Evolutionary conservation across 2,888 invertebrate species (phyloP).

Genomic region (Sturmia bella): DNA sequence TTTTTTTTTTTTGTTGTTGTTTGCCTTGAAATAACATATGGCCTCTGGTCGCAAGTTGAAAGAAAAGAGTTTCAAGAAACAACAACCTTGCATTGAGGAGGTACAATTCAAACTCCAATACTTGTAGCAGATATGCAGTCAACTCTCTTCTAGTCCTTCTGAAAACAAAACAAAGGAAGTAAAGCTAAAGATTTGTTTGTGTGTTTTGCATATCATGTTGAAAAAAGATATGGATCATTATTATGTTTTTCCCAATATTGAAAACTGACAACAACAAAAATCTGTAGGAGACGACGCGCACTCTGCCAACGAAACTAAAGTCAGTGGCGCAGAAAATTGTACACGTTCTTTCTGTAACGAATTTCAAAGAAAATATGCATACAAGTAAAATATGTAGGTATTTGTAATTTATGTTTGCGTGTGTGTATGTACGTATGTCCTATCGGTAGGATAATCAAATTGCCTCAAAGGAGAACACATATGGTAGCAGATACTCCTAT

Average conservation of each 20-base stretch:
- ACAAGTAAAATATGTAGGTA: neutral
- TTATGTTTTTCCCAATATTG: slow-evolving; percentile 11
- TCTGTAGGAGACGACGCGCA: slow-evolving; percentile 41
- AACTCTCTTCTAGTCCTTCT: neutral
- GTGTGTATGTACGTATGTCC: slow-evolving; percentile 6
- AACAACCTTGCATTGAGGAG: slow-evolving; percentile 34
- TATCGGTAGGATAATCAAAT: slow-evolving; percentile 65
- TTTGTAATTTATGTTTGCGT: neutral
- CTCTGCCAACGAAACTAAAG: slow-evolving; percentile 28
- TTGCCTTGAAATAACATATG: slow-evolving; percentile 43
- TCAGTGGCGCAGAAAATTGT: slow-evolving; percentile 61
- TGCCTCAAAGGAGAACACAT: slow-evolving; percentile 55
- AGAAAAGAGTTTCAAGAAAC: slow-evolving; percentile 31
- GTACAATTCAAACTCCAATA: slow-evolving; percentile 23
- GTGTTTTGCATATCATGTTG: slow-evolving; percentile 66
- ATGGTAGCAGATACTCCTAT: slow-evolving; percentile 52
- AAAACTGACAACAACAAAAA: slow-evolving; percentile 14
- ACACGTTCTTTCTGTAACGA: slow-evolving; percentile 32
- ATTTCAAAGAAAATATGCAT: slow-evolving; percentile 54
- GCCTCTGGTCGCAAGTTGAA: neutral
- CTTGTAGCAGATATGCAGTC: slow-evolving; percentile 1
- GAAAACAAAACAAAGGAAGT: neutral
- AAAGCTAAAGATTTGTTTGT: neutral
- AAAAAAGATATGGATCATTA: slow-evolving; percentile 52
- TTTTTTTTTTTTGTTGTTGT: neutral